phyloP scores from a whole-genome alignment of 2,113 vertebrate species.

The Bujurquina vittata region DNA sequence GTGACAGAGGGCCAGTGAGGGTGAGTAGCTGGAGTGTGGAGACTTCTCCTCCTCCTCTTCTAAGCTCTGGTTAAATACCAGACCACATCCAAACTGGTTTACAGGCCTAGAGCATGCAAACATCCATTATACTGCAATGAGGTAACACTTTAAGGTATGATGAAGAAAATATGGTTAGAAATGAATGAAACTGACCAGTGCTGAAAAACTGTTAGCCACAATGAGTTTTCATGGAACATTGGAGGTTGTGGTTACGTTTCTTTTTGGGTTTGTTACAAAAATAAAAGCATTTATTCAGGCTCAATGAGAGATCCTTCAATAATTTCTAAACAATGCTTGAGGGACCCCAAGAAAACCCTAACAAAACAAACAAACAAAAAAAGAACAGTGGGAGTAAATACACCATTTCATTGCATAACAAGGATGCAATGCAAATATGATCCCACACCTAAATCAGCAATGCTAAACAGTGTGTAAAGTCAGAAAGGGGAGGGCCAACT shows the following conservation, averaged over 20 bases:
- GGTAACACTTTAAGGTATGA: constrained; percentile 5
- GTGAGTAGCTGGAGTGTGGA: constrained; percentile 11
- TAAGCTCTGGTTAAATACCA: constrained; percentile 23
- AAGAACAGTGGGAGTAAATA: background rate
- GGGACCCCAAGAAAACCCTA: background rate
- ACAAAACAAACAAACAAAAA: background rate
- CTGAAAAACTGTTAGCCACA: background rate
- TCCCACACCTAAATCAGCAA: background rate
- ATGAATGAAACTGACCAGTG: background rate
- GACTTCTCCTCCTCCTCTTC: constrained; percentile 15
- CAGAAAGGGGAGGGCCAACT: background rate
- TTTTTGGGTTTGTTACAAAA: background rate
- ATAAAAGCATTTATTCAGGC: background rate
- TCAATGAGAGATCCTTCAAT: background rate
- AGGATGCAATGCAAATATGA: constrained; percentile 22
- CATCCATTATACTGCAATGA: background rate
- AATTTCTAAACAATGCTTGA: background rate
- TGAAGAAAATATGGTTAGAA: constrained; percentile 23
- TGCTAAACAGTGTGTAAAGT: background rate
- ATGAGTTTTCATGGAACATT: background rate
- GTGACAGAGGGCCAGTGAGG: constrained; percentile 22
- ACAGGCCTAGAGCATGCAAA: constrained; percentile 26
- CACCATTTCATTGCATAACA: background rate
- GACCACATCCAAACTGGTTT: constrained; percentile 4
- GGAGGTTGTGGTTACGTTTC: background rate